Evolutionary conservation across 2,797 vertebrate species (phyloP).

Genomic region (Melanotaenia pygmaea): DNA sequence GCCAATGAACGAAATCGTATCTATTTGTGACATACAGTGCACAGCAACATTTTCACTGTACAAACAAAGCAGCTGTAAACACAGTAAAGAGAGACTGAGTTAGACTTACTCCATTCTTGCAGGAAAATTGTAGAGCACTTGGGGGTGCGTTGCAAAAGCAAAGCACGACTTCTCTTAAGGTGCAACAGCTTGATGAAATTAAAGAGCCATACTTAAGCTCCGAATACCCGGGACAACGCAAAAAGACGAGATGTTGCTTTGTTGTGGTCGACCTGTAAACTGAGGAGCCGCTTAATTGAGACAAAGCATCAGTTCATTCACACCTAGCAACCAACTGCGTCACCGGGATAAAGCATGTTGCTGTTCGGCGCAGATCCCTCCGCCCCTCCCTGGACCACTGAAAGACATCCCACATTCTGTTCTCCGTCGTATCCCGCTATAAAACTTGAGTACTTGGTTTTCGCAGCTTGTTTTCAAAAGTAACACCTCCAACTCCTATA

Average conservation of each 20-base stretch:
- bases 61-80: conserved; percentile 20
- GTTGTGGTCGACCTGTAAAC: conserved; percentile 84
- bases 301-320: conserved; percentile 83
- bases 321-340: conserved; percentile 88
- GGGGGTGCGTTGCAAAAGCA: conserved; percentile 87
- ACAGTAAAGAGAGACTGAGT: conserved; percentile 43
- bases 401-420: conserved; percentile 53
- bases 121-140: conserved; percentile 77
- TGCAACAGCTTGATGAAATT: conserved; percentile 61
- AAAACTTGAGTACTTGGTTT: conserved; percentile 8
- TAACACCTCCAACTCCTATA: neutral
- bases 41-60: conserved; percentile 13
- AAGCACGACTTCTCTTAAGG: conserved; percentile 80
- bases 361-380: conserved; percentile 47
- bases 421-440: neutral
- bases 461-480: conserved; percentile 1
- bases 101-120: conserved; percentile 89
- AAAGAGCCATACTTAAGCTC: conserved; percentile 83
- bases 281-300: conserved; percentile 79
- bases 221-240: conserved; percentile 69
- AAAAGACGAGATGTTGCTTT: conserved; percentile 76
- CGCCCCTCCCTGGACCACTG: conserved; percentile 40
- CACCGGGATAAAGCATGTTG: conserved; percentile 62
- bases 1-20: neutral
- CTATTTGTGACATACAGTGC: neutral